phyloP scores from a whole-genome alignment of 1,140 invertebrate species.

The Zaprionus africanus region DNA sequence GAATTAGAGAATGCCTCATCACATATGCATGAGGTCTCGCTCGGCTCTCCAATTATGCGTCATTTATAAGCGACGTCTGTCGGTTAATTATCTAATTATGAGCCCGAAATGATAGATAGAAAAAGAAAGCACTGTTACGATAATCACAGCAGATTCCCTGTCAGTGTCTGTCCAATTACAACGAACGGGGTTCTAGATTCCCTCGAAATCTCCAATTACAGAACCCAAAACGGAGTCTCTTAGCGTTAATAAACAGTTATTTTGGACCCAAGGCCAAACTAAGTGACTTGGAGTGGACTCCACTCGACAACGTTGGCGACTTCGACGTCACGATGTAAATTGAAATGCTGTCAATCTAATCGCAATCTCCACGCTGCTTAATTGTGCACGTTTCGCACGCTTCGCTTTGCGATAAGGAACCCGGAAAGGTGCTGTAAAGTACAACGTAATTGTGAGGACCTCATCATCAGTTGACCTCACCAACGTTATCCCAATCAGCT shows the following conservation, averaged over 20 bases:
- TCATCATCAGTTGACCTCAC: conserved; percentile 13
- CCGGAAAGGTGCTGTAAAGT: conserved; percentile 8
- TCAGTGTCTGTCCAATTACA: background rate
- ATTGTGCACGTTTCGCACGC: conserved; percentile 9
- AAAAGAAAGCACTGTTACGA: conserved; percentile 41
- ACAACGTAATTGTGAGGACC: background rate
- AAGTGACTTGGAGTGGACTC: background rate
- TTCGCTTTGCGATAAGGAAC: conserved; percentile 10
- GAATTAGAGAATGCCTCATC: conserved; percentile 39
- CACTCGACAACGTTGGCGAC: background rate
- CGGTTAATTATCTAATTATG: conserved; percentile 44
- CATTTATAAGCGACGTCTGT: conserved; percentile 23
- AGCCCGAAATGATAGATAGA: conserved; percentile 26
- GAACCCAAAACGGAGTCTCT: background rate
- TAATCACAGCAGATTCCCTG: conserved; percentile 22
- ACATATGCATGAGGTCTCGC: conserved; percentile 49
- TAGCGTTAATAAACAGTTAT: background rate
- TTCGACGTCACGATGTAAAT: conserved; percentile 5
- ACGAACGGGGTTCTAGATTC: conserved; percentile 18
- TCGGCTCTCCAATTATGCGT: conserved; percentile 30
- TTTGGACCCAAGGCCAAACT: background rate
- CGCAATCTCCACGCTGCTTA: background rate
- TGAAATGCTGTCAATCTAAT: conserved; percentile 22
- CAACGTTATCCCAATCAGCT: conserved; percentile 43
- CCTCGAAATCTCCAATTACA: background rate